Evolutionary conservation across 2,113 vertebrate genomes (phyloP).

Genomic region (Uria lomvia): DNA sequence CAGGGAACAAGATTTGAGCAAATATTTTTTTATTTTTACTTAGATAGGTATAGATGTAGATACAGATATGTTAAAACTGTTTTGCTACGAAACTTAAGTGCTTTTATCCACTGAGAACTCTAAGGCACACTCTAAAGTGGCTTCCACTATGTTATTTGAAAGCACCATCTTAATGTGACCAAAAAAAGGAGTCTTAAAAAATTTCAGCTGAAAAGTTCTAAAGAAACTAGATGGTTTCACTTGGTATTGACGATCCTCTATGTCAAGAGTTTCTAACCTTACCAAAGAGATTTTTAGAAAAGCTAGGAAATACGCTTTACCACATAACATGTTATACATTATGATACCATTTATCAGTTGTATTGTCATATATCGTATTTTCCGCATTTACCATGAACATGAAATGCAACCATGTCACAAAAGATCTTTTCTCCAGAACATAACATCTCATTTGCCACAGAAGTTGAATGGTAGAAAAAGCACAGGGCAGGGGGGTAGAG

Average conservation of each 20-base stretch:
- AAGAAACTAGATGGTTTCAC: background rate
- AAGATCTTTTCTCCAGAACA: background rate
- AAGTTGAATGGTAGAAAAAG: background rate
- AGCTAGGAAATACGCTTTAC: background rate
- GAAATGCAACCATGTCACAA: background rate
- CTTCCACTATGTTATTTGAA: background rate
- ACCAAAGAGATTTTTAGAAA: background rate
- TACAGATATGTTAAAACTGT: background rate
- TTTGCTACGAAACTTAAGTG: background rate
- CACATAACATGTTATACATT: background rate
- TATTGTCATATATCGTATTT: background rate
- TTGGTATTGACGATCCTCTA: background rate
- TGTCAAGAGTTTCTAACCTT: background rate
- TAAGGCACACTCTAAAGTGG: background rate
- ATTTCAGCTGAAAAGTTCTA: background rate
- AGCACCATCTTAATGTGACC: background rate
- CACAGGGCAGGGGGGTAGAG: background rate
- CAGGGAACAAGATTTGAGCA: background rate
- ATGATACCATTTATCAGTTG: background rate
- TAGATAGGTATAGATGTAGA: background rate
- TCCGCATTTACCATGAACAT: accelerated
- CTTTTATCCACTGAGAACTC: background rate
- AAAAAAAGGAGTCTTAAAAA: background rate
- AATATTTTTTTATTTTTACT: background rate
- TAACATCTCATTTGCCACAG: background rate